Evolutionary conservation across 1,140 invertebrate genomes (phyloP), one percentile per base, ranked within the genome.

Genomic region (Listronotus oregonensis): DNA sequence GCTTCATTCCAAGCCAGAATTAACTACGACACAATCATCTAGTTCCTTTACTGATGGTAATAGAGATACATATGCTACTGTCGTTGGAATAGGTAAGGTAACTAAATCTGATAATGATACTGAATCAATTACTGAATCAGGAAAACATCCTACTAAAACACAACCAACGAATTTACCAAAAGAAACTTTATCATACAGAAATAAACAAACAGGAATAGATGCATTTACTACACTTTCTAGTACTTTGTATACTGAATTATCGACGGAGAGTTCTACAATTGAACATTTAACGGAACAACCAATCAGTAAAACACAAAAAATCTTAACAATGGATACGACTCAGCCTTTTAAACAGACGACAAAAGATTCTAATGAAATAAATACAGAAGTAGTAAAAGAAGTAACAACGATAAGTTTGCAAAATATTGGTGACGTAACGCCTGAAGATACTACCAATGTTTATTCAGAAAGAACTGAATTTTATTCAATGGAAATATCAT

Each of bases 321-420:
- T 55, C 6, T 17, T 49, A 14, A 62, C 12, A 37, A 21, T 44
- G 51, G 32, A 40, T 42, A 51, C 21, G 6, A 32, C 32, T 11
- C 1, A 32, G 8, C 5, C 31, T 32, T 4, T 7, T 3, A 44
- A 15, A 8, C 43, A 1, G 1, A 44, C 43, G 4, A 14, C 17
- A n/a, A 18, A 9, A 3, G 7, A 4, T 44, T 14, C 3, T 21
- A 10, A 21, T 27, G 11, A 37, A 39, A n/a, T 39, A 15, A 43
- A 39, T 56, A 17, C 54, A 42, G 34, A 34, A 27, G 21, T 1
- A 10, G 11, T 8, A 82, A 88, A 90, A 92, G 85, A 46, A 39
- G n/a, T 18, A 10, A n/a, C 31, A 54, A 17, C 17, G 32, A 7
- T 37, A 10, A 37, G 8, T 10, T 4, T 10, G 34, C 34, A 37